phyloP scores from a whole-genome alignment of 2,888 invertebrate genomes.

The Sceliomorpha sp. region DNA sequence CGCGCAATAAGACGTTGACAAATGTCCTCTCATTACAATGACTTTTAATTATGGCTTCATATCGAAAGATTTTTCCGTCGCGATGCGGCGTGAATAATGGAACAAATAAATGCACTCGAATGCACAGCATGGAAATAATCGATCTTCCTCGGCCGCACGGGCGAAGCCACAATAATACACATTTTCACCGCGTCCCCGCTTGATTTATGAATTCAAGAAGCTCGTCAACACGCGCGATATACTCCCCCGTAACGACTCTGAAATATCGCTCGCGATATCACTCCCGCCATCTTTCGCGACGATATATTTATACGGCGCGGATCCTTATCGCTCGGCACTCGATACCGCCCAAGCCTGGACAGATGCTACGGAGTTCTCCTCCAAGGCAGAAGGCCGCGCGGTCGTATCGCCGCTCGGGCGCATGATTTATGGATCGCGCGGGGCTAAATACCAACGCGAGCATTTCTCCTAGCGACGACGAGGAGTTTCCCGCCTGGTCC shows the following conservation, averaged over 20 bases:
- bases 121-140: conserved; percentile 28
- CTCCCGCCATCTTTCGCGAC: conserved; percentile 10
- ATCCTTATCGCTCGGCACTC: conserved; percentile 18
- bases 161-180: conserved; percentile 20
- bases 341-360: conserved; percentile 7
- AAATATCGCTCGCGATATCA: conserved; percentile 23
- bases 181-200: conserved; percentile 18
- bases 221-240: conserved; percentile 27
- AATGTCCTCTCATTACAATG: conserved; percentile 7
- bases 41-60: conserved; percentile 11
- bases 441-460: neutral
- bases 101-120: conserved; percentile 20
- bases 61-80: conserved; percentile 14
- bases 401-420: neutral
- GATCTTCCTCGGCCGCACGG: conserved; percentile 24
- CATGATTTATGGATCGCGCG: neutral
- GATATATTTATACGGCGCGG: conserved; percentile 16
- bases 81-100: conserved; percentile 13
- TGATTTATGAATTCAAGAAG: conserved; percentile 26
- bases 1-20: conserved; percentile 14
- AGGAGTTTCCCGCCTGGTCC: no score
- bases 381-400: neutral
- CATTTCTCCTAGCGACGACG: no score
- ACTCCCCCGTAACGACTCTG: conserved; percentile 25
- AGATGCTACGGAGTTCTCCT: conserved; percentile 17